Evolutionary conservation across 2,888 invertebrate species (phyloP).

Genomic region (Watsonalla binaria): DNA sequence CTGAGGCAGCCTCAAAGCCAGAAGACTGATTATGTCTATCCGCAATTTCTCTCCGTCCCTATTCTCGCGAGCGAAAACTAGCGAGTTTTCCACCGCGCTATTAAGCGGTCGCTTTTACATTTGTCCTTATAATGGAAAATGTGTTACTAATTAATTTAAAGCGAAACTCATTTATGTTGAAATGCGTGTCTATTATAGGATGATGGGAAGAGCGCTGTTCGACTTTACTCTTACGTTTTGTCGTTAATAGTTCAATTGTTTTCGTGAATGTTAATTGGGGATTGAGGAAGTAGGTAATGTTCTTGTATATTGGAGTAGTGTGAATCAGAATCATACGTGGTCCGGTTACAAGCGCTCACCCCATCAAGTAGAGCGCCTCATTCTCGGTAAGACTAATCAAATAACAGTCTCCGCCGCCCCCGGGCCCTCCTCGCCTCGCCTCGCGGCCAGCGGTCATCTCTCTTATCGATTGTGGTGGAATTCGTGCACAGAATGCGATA

Average conservation of each 20-base stretch:
- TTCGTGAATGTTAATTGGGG: constrained; percentile 49
- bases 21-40: constrained; percentile 79
- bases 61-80: constrained; percentile 78
- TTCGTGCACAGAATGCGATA: constrained; percentile 78
- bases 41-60: constrained; percentile 77
- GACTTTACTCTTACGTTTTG: constrained; percentile 46
- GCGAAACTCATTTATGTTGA: constrained; percentile 78
- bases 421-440: constrained; percentile 41
- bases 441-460: constrained; percentile 77
- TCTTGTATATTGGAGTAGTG: constrained; percentile 35
- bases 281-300: constrained; percentile 38
- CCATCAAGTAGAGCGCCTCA: constrained; percentile 77
- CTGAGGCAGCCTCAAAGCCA: constrained; percentile 75
- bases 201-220: constrained; percentile 68
- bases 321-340: constrained; percentile 74
- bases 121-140: constrained; percentile 79
- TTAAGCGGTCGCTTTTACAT: constrained; percentile 79
- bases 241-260: constrained; percentile 56
- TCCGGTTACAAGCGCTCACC: constrained; percentile 76
- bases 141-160: constrained; percentile 79
- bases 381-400: constrained; percentile 80
- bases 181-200: constrained; percentile 76
- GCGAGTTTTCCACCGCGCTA: constrained; percentile 78
- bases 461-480: constrained; percentile 79
- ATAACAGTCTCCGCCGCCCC: constrained; percentile 73